A percentile compares a stretch with the other conserved stretches of the same genome.
These are phyloP conservation scores for Pantherophis alleghaniensis DNA, from an alignment of 2,797 vertebrate species.

Conservation along the genomic window DNA sequence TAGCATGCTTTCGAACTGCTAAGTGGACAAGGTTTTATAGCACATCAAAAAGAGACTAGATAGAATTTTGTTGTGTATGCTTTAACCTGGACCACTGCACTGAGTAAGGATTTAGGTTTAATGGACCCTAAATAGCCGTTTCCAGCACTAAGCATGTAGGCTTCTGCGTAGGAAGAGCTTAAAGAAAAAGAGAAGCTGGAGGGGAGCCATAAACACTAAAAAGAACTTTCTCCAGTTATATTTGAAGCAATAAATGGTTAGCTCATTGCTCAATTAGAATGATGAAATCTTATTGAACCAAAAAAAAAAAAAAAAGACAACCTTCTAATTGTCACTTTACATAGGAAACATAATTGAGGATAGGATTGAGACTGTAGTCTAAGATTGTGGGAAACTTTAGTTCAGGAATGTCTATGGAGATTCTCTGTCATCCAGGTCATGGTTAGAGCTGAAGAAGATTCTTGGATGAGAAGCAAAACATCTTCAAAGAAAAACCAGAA, in stretches of 20 bases:
- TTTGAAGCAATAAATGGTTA: background rate
- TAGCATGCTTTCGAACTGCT: background rate
- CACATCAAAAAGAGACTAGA: background rate
- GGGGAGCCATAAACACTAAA: background rate
- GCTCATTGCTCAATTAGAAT: background rate
- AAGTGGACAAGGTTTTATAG: background rate
- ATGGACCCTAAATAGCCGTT: background rate
- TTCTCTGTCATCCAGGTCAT: background rate
- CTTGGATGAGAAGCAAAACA: too few relatives aligned
- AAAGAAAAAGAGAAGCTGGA: background rate
- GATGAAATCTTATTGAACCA: background rate
- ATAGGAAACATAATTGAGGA: background rate
- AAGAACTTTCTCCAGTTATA: background rate
- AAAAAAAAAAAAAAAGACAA: background rate
- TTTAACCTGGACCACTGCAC: background rate
- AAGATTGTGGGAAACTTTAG: background rate
- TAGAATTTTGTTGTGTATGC: background rate
- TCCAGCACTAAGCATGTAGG: background rate
- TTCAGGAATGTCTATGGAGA: background rate
- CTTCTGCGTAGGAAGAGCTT: background rate
- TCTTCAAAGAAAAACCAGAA: background rate
- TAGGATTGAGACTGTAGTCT: background rate
- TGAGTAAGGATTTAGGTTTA: background rate
- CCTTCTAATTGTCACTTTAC: background rate
- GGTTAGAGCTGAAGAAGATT: background rate